Percentiles rank a stretch among this genome's conserved stretches.
These are phyloP conservation scores for Temnothorax nylanderi DNA, from an alignment of 1,140 invertebrate species.

Conservation along the genomic window DNA sequence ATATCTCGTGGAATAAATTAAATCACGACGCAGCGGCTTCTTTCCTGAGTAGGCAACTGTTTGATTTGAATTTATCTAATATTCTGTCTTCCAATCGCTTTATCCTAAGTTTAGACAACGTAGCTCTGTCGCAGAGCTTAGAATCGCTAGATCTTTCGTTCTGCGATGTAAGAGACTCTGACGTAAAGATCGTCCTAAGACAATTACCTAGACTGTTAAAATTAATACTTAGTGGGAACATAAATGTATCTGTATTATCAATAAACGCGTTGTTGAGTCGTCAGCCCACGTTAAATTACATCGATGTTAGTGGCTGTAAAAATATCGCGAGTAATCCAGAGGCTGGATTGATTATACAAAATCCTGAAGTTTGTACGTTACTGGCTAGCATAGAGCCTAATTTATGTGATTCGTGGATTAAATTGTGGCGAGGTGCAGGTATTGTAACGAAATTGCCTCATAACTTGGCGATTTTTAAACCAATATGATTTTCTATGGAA, in stretches of 20 bases:
- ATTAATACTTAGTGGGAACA: conserved; percentile 80
- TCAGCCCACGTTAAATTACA: conserved; percentile 77
- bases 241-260: conserved; percentile 75
- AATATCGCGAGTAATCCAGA: conserved; percentile 73
- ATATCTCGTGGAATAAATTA: conserved; percentile 82
- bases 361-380: conserved; percentile 78
- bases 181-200: conserved; percentile 77
- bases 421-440: conserved; percentile 78
- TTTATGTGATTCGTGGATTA: conserved; percentile 77
- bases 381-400: conserved; percentile 75
- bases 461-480: conserved; percentile 79
- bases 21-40: conserved; percentile 66
- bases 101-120: conserved; percentile 50
- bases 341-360: conserved; percentile 67
- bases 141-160: conserved; percentile 80
- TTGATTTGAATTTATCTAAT: conserved; percentile 81
- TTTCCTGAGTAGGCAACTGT: conserved; percentile 77
- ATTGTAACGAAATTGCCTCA: conserved; percentile 74
- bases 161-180: conserved; percentile 77
- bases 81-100: conserved; percentile 37
- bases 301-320: conserved; percentile 79
- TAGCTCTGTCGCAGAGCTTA: conserved; percentile 72
- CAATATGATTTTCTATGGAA: conserved; percentile 55
- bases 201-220: conserved; percentile 78
- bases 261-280: conserved; percentile 75